Base-by-base conservation (phyloP, 2,888 invertebrate species). In the Podotricha telesiphe region DNA sequence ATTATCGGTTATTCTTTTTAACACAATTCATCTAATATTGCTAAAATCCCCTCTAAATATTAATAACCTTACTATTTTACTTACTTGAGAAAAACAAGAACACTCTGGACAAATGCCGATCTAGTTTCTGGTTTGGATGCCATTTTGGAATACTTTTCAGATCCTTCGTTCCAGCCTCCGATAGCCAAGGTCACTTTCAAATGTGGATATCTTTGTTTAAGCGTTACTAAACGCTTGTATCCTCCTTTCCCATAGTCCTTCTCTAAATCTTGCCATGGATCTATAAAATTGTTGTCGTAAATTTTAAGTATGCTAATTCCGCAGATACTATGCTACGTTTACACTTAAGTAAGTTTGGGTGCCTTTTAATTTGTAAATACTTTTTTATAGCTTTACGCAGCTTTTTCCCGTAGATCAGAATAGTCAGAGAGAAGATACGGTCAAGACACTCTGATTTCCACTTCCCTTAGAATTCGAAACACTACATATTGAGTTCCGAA, bases 121-220 rank as follows among this genome's bases (percentile, higher is more conserved):
- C 98, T 94, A 62, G 94, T 89, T 17, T 94, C 93, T 0, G 95
- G 90, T 61, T 94, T 94, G 2, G 95, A 93, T 0, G 95, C 96
- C 84, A 97, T 87, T 28, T 86, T 86, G 0, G 96, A 96, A 53
- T 80, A 96, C 76, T 95, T 95, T 8, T 85, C 79, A 0, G 97
- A 97, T 0, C 97, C 98, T 82, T 98, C 97, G 83, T 97, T 98
- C 98, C 98, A 98, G 0, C 98, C 98, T 0, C 98, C 98, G 48
- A 98, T 96, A 0, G 97, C 98, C 13, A 98, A 84, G 2, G 95
- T 94, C 5, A 96, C 95, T 83, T 95, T 96, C 55, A 98, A 83
- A 77, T 96, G 95, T 0, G 96, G 96, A 84, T 96, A 94, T 13
- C 91, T 91, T 58, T 93, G 84, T 77, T 96, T 96, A 0, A 97